These are phyloP conservation scores for Invenusta paracnida DNA, from an alignment of 2,888 invertebrate species.

Conservation along the genomic window DNA sequence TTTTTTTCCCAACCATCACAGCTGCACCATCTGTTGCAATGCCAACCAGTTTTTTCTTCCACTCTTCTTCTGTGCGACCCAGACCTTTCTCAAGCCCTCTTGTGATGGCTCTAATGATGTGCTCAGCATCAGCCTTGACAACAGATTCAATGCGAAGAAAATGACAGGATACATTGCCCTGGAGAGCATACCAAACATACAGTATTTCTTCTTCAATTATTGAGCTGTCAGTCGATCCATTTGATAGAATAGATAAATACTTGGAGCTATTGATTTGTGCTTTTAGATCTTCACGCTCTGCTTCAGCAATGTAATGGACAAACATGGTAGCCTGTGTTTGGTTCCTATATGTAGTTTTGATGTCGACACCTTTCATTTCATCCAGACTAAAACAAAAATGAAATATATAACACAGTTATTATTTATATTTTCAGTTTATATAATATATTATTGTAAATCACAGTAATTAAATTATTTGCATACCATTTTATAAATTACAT, in stretches of 20 bases:
- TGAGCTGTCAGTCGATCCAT: neutral
- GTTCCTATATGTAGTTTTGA: neutral
- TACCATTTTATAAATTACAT: too few species aligned
- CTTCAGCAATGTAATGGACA: neutral
- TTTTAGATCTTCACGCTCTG: neutral
- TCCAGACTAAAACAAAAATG: neutral
- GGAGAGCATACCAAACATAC: neutral
- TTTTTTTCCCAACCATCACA: neutral
- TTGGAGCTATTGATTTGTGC: neutral
- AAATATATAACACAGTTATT: too few species aligned
- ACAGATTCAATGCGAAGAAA: neutral
- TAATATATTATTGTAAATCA: neutral
- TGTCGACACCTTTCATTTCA: neutral
- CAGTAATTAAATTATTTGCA: too few species aligned
- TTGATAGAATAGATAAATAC: neutral
- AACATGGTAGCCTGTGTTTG: neutral
- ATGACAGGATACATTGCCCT: neutral
- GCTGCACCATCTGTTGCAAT: neutral
- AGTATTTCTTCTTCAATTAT: neutral
- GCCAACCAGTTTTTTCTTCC: neutral
- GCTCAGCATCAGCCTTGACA: neutral
- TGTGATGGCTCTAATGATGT: neutral
- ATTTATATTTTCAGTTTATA: neutral
- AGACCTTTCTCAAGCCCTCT: neutral
- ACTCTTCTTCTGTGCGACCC: too few species aligned